A percentile compares a stretch with the other conserved stretches of the same genome.
Conservation (phyloP, 1,140 invertebrate species). For the Brachionus plicatilis region DNA sequence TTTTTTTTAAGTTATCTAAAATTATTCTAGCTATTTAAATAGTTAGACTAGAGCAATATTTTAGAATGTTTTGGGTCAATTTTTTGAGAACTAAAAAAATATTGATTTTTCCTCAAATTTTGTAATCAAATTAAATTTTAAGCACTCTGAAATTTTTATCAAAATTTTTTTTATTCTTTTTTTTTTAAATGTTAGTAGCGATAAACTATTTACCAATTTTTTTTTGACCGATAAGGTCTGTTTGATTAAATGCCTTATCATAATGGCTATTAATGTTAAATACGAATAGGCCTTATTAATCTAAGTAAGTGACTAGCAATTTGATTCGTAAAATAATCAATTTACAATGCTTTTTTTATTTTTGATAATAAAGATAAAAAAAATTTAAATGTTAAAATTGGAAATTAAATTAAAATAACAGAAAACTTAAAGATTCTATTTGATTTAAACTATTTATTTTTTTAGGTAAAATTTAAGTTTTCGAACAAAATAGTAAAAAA, state of each 20-base stretch:
- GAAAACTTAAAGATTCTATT: no score
- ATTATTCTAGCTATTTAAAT: no score
- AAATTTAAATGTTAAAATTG: background rate
- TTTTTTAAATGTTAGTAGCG: background rate
- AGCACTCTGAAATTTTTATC: background rate
- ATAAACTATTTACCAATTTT: background rate
- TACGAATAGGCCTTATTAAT: background rate
- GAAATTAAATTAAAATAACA: no score
- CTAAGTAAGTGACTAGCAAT: background rate
- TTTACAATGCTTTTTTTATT: background rate
- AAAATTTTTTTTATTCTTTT: background rate
- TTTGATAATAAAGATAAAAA: background rate
- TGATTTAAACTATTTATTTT: no score
- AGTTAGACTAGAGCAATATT: no score
- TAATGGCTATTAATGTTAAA: background rate
- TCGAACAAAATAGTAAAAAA: no score
- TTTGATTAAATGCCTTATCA: background rate
- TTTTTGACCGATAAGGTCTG: background rate
- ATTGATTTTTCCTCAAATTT: no score
- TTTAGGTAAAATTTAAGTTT: no score
- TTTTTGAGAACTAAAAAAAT: no score
- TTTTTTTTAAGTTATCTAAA: no score
- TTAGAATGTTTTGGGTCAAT: no score
- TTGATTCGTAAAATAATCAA: background rate
- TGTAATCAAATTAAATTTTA: no score